Conservation (phyloP, 2,888 invertebrate species). For the Deroplatys truncata region DNA sequence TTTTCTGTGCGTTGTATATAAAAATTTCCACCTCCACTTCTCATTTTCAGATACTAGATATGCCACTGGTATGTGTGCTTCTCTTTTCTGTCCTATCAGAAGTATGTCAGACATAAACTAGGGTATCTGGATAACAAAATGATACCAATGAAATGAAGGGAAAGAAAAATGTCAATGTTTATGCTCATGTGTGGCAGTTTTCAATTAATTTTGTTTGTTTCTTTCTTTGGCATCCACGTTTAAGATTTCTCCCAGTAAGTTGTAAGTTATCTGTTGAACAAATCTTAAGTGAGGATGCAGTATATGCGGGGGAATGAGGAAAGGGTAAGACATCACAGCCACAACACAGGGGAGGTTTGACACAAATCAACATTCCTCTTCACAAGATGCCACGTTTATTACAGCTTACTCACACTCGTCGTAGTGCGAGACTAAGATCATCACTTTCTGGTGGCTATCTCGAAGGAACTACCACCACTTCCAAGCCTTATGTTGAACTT, state of each 20-base stretch:
- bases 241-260: background rate
- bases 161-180: too few relatives aligned
- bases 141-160: too few relatives aligned
- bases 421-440: background rate
- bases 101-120: too few relatives aligned
- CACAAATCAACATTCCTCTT: background rate
- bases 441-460: slow-evolving; percentile 31
- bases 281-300: background rate
- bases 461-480: slow-evolving; percentile 22
- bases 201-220: background rate
- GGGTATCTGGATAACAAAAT: too few relatives aligned
- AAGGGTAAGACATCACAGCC: background rate
- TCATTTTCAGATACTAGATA: too few relatives aligned
- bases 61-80: too few relatives aligned
- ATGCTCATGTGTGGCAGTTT: background rate
- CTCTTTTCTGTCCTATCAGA: too few relatives aligned
- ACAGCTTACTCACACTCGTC: slow-evolving; percentile 28
- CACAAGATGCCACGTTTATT: background rate
- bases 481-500: slow-evolving; percentile 31
- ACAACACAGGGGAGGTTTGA: background rate
- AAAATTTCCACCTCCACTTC: too few relatives aligned
- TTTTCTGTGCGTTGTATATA: too few relatives aligned
- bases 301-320: background rate
- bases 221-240: background rate
- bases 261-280: background rate